Evolutionary conservation across 2,797 vertebrate species (phyloP), one percentile per base, ranked within the genome.

Genomic region (Gallinago stenura): DNA sequence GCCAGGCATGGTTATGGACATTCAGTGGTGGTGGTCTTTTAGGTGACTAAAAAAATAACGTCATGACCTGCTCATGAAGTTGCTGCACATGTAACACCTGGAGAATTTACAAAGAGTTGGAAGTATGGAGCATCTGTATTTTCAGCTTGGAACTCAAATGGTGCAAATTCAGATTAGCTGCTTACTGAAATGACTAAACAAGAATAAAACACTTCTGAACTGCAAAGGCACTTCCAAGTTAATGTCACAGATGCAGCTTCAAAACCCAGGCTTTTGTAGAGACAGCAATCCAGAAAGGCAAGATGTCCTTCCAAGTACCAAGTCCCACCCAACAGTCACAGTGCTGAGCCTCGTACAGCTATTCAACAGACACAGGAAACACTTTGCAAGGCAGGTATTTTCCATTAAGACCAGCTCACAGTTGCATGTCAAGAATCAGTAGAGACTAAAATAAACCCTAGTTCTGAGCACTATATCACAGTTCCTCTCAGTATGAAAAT

Each of bases 351-450:
- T 24, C 14, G 50, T 45, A 39, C 54, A 86, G 45, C 51, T 76
- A 62, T 62, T 76, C 25, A 89, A 57, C 18, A 81, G 69, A 62
- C 21, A 58, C 1, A 58, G 51, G 7, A 75, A 88, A 22, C 73
- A 61, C 28, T 79, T 10, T 28, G 39, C 43, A 79, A 71, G 62
- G 66, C 70, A 93, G 86, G 79, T 95, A 77, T 89, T 90, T 92
- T 91, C 87, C 75, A 90, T 72, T 79, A 88, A 86, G 41, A 65
- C 1, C 58, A 58, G 30, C 35, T 88, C 57, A 68, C 35, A 56
- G 50, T 30, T 31, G 16, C 69, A 76, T 20, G 56, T 41, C 58
- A 85, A 90, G 62, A 83, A 73, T 39, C n/a, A 71, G 65, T 16
- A 73, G 26, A 84, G 22, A 46, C 80, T 70, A 66, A 91, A 93